Percentiles rank a stretch among this genome's conserved stretches.
phyloP scores from a whole-genome alignment of 2,888 invertebrate genomes.

The Dorcus hopei region DNA sequence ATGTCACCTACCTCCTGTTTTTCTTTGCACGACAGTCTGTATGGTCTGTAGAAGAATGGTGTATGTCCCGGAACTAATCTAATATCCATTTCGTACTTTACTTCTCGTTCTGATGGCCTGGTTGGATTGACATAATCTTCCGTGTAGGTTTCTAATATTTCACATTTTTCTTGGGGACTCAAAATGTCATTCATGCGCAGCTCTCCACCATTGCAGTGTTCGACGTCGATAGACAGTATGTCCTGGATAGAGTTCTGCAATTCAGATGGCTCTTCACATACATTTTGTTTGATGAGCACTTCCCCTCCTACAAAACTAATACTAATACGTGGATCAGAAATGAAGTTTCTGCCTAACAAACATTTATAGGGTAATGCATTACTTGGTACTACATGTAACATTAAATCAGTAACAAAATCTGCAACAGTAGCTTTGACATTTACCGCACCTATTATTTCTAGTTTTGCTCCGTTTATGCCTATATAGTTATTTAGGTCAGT shows the following conservation, averaged over 20 bases:
- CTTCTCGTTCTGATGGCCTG: not conserved
- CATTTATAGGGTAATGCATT: not conserved
- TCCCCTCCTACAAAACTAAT: not conserved
- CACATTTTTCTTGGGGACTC: not conserved
- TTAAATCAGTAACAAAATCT: not conserved
- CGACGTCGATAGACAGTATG: not conserved
- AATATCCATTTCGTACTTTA: not conserved
- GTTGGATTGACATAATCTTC: not conserved
- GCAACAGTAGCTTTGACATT: too few relatives aligned
- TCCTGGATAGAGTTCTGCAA: not conserved
- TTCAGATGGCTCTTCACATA: not conserved
- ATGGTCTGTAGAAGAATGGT: not conserved
- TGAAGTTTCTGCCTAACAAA: too few relatives aligned
- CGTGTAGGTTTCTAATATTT: not conserved
- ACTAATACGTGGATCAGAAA: not conserved
- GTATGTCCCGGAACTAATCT: too few relatives aligned
- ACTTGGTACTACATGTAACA: not conserved
- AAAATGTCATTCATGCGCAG: not conserved
- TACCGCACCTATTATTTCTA: too few relatives aligned
- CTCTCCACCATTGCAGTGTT: not conserved
- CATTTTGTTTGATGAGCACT: not conserved
- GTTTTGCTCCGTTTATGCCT: too few relatives aligned
- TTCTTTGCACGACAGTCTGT: not conserved
- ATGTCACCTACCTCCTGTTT: not conserved
- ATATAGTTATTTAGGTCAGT: too few relatives aligned